Base-by-base conservation (phyloP, 2,113 vertebrate species). In the Oncorhynchus clarkii region DNA sequence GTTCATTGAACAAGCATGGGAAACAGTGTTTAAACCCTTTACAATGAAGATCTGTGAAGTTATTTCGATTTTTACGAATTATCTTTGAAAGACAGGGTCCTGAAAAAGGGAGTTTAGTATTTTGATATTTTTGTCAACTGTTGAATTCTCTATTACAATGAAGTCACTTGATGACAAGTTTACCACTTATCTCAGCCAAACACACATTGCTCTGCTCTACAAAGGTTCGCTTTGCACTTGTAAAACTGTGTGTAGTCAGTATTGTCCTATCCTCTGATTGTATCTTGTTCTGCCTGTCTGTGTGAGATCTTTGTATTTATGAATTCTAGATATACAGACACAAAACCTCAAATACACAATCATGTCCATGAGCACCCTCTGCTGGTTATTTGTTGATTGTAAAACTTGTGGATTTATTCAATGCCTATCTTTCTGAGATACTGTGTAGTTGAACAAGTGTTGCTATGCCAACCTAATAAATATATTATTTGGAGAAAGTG, bases 391-490 rank as follows among this genome's bases (percentile, higher is more conserved):
- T 31, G 24, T 29, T 67, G 65, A 67, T 29, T 67, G 65, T 67
- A 67, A 13, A 67, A 75, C 73, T 34, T 67, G 83, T 77, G 87
- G 77, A 82, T 91, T 91, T 89, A 87, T 80, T 54, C 14, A 54
- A 54, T 54, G 18, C 57, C 1, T 67, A 67, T 67, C 29, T 67
- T 29, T 67, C 26, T 62, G n/a, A 57, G 54, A 70, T 70, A 49
- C 67, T 20, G 18, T n/a, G 8, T 5, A 39, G 51, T 3, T n/a
- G n/a, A n/a, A n/a, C n/a, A n/a, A n/a, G 29, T 72, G 70, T 78
- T 84, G 75, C 77, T 84, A 80, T 82, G 48, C 67, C 16, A 91
- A 91, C 57, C 69, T 27, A 91, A 92, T 92, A 92, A 87, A 91
- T 87, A 83, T 79, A 68, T 80, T 83, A 62, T 74, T 70, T 83